phyloP scores from a whole-genome alignment of 2,797 vertebrate species.

The Trachurus trachurus region DNA sequence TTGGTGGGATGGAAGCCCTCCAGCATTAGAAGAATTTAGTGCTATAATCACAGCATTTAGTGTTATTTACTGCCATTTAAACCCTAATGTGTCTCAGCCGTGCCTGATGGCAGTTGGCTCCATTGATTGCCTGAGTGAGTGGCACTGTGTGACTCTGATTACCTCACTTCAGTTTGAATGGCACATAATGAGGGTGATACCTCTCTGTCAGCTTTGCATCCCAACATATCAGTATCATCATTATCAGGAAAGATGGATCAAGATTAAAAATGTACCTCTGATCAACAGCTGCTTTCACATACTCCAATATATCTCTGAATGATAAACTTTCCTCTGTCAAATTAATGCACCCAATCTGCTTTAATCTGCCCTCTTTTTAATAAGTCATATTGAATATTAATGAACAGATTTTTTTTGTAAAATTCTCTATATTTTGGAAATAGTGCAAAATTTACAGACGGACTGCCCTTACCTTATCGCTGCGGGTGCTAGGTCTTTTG shows the following conservation, averaged over 20 bases:
- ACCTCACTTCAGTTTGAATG: constrained; percentile 55
- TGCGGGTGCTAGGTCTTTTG: not conserved
- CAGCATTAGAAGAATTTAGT: constrained; percentile 64
- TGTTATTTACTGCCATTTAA: constrained; percentile 72
- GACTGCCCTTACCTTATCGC: not conserved
- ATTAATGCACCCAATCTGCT: not conserved
- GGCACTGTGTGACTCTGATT: constrained; percentile 55
- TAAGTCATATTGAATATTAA: not conserved
- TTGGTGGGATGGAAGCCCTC: constrained; percentile 45
- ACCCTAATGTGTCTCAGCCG: constrained; percentile 56
- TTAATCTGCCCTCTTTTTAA: not conserved
- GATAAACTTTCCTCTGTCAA: not conserved
- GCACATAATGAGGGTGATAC: constrained; percentile 52
- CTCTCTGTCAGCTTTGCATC: constrained; percentile 33
- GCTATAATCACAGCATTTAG: constrained; percentile 65
- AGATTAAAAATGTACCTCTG: constrained; percentile 15
- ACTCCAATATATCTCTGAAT: constrained; percentile 3
- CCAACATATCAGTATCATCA: constrained; percentile 3
- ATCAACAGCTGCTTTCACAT: not conserved
- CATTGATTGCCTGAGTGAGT: constrained; percentile 51
- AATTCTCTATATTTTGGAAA: not conserved
- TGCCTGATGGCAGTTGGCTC: constrained; percentile 50
- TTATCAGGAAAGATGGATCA: constrained; percentile 28
- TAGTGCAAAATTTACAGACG: no score
- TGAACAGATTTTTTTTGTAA: not conserved